Evolutionary conservation across 1,140 invertebrate species (phyloP), one percentile per base, ranked within the genome.

Genomic region (Drosophila asahinai): DNA sequence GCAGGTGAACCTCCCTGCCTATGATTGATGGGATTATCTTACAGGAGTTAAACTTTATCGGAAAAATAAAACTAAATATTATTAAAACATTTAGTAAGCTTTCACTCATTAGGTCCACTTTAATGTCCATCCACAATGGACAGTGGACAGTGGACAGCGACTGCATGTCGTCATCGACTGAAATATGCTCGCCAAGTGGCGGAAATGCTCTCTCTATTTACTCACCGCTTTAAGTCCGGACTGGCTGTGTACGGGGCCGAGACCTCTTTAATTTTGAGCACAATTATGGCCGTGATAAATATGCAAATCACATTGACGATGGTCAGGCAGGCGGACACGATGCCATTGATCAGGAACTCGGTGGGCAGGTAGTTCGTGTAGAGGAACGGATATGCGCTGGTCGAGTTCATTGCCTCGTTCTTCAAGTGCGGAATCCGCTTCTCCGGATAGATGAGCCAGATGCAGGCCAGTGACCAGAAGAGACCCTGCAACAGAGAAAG

Each of bases 251-350:
- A 96, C 0, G 97, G 97, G 2, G 96, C 95, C 1, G 97, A 97
- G 0, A 98, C 96, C 94, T 97, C 97, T 93, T 98, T 98, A 63
- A 98, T 96, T 95, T 97, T 97, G 25, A 98, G 90, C 19, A 97
- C 95, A 64, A 97, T 94, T 77, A 97, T 95, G 3, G 96, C 97
- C 25, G 96, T 96, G 72, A 97, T 95, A 81, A 98, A 96, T 83
- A 98, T 98, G 91, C 97, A 97, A 80, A 96, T 94, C 36, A 98
- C 97, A 92, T 98, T 98, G 6, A 98, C 94, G 30, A 97, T 94
- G 2, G 97, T 97, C 15, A 98, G 93, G 70, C 96, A 95, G 47
- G 97, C 95, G 84, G 97, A 97, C 36, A 97, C 95, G 48, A 96
- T 95, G 19, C 97, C 97, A 83, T 97, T 95, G 65, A 96, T 94